Conservation (phyloP, 2,888 invertebrate species). For the Toxonevra muliebris region DNA sequence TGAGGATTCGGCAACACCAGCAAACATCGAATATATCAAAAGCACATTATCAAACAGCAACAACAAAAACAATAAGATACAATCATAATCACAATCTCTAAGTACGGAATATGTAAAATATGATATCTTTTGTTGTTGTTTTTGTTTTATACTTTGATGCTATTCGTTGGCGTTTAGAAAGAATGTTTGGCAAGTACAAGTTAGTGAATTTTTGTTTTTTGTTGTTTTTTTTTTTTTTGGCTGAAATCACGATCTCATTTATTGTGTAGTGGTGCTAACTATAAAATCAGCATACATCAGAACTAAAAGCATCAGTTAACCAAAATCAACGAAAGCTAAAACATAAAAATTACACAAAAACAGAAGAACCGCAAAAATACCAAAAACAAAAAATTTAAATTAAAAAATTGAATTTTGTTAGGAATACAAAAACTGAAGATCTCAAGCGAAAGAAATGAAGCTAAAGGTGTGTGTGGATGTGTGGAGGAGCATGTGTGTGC, state of each 20-base stretch:
- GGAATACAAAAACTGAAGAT: neutral
- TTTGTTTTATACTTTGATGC: constrained; percentile 6
- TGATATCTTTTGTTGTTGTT: constrained; percentile 21
- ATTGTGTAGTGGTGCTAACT: constrained; percentile 30
- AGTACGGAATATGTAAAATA: no score
- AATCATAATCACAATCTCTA: no score
- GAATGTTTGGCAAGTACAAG: neutral
- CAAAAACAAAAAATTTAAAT: neutral
- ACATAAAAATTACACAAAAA: neutral
- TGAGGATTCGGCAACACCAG: no score
- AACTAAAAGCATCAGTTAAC: constrained; percentile 39
- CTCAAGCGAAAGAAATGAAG: constrained; percentile 1
- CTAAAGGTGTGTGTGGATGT: neutral
- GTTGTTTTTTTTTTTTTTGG: neutral
- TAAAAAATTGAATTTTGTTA: neutral
- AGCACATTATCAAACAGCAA: no score
- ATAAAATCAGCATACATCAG: constrained; percentile 47
- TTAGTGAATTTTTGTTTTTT: neutral
- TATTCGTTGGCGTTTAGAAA: constrained; percentile 4
- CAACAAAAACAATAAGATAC: no score
- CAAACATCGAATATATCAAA: no score
- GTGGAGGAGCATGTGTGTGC: neutral
- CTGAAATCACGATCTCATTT: neutral
- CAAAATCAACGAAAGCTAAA: neutral
- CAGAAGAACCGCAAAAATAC: neutral